Conservation (phyloP, 92 coral and sea anemone species). For the Galaxea fascicularis region DNA sequence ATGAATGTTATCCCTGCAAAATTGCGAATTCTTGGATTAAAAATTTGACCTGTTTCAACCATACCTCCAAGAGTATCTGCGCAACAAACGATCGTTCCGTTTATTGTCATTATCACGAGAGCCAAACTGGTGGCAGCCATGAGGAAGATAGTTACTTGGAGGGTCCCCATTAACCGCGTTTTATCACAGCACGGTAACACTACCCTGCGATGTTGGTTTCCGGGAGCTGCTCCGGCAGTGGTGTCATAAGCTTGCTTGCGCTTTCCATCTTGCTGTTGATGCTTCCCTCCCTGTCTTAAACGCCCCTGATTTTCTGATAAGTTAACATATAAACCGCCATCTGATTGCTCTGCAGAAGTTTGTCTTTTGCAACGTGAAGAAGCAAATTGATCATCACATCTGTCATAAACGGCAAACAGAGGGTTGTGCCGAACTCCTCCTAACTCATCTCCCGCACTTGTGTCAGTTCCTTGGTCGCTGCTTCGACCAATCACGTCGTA, state of each 20-base stretch:
- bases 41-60: background rate
- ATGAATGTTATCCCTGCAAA: background rate
- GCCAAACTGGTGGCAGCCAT: constrained; percentile 5
- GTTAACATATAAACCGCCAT: background rate
- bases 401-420: background rate
- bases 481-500: background rate
- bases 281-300: background rate
- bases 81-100: constrained; percentile 5
- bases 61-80: background rate
- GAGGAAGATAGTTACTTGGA: background rate
- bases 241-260: background rate
- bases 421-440: background rate
- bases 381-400: background rate
- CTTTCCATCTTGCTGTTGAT: background rate
- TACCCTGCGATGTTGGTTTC: background rate
- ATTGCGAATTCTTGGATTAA: background rate
- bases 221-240: background rate
- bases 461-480: background rate
- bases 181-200: background rate
- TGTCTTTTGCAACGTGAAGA: background rate
- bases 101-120: constrained; percentile 4
- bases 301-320: background rate
- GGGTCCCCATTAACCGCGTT: background rate
- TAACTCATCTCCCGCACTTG: too few species aligned
- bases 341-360: background rate